Base-by-base conservation (phyloP, 2,888 invertebrate species). In the Dascillus cervinus region DNA sequence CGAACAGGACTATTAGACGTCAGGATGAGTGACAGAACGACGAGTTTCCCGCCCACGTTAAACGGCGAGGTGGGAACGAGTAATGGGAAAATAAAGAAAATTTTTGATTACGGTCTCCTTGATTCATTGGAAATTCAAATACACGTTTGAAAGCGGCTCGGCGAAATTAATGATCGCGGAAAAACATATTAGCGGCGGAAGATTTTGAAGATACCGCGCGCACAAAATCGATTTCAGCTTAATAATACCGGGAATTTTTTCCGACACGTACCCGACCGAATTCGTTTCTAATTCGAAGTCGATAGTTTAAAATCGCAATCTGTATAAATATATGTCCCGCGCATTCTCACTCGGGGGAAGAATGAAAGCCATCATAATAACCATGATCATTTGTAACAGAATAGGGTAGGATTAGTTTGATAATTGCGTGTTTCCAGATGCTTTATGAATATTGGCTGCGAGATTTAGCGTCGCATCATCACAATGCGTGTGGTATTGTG, bases 401-500 rank as follows among this genome's bases (percentile, higher is more conserved):
- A 41, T 39, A 39, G 41, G 37, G 37, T 34, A 37, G 38, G 37
- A 43, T 46, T 41, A 43, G 44, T 44, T 41, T 44, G 37, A 42
- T 44, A 44, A 43, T 44, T 44, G 44, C 46, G 43, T 44, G 41
- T 46, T 44, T 41, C 37, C 37, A 36, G 43, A 42, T 45, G 42
- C 38, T 45, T 47, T 47, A 47, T 44, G 47, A 41, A 43, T 45
- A 47, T 45, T 45, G 44, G 44, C 32, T 35, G 39, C 17, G 36
- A 41, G 41, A 46, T 46, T 46, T 43, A 46, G 34, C 28, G 38
- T 27, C 34, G 32, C 38, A 39, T 39, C 38, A 39, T 31, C 37
- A 29, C 25, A 29, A 26, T 39, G 38, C 38, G 38, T 39, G 25
- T 26, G 25, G 33, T 32, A 39, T 39, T 39, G 38, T 39, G 24